Conservation (phyloP, 53 echinoderm and acorn worm genomes). For the Pentamera pediparva region DNA sequence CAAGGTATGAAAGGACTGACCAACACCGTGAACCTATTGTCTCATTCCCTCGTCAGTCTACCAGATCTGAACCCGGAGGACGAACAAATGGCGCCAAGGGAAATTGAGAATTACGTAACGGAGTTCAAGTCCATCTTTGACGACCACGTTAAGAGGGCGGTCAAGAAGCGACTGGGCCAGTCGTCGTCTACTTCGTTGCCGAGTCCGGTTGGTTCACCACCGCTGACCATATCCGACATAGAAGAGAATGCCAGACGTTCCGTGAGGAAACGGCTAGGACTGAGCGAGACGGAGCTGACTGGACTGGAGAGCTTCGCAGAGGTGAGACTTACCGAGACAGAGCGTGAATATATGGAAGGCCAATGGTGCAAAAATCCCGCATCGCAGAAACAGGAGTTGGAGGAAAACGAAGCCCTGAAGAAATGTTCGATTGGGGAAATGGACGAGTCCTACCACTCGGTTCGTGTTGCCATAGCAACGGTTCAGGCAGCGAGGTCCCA, state of each 20-base stretch:
- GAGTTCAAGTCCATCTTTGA: slow-evolving; percentile 12
- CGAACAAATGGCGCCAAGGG: no score
- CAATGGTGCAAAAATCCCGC: neutral
- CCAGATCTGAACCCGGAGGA: neutral
- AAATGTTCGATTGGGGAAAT: no score
- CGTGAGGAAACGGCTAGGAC: slow-evolving; percentile 10
- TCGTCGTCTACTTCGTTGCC: neutral
- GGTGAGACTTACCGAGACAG: neutral
- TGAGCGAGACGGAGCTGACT: neutral
- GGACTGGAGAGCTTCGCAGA: neutral
- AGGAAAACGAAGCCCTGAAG: no score
- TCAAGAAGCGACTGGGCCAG: slow-evolving; percentile 23
- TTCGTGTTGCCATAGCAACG: slow-evolving; percentile 21
- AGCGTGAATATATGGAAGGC: neutral
- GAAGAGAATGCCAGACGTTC: slow-evolving; percentile 6
- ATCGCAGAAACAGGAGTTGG: neutral
- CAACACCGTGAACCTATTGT: neutral
- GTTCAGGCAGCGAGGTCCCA: neutral
- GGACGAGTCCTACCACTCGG: neutral
- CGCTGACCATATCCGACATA: neutral
- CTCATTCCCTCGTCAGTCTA: neutral
- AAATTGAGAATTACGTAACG: neutral
- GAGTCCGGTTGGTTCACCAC: no score
- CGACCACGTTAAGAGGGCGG: slow-evolving; percentile 7
- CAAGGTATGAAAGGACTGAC: neutral